A percentile compares a stretch with the other conserved stretches of the same genome.
These are phyloP conservation scores for Thecocarcelia acutangulata DNA, from an alignment of 2,888 invertebrate genomes.

Conservation along the genomic window DNA sequence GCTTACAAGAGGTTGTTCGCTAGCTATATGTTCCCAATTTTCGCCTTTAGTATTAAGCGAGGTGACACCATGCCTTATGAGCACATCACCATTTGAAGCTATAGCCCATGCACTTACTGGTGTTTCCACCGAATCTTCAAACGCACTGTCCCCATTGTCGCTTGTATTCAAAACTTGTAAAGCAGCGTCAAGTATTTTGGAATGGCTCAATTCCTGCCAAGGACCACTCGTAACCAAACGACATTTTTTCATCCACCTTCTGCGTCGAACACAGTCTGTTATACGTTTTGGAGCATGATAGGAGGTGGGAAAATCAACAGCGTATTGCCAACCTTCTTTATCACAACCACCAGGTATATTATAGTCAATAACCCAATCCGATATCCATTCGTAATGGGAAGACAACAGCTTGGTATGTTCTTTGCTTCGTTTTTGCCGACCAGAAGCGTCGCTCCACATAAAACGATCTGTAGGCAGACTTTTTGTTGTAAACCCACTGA, in stretches of 20 bases:
- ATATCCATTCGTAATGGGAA: constrained; percentile 93
- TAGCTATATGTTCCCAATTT: constrained; percentile 82
- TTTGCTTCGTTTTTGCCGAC: constrained; percentile 90
- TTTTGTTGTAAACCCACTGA: constrained; percentile 92
- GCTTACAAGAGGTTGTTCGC: constrained; percentile 89
- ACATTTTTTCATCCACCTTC: constrained; percentile 92
- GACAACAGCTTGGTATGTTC: constrained; percentile 93
- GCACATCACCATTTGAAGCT: constrained; percentile 92
- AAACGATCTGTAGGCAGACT: constrained; percentile 92
- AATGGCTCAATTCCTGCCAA: constrained; percentile 93
- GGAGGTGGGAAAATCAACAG: constrained; percentile 93
- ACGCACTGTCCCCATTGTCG: constrained; percentile 70
- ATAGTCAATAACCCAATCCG: constrained; percentile 96
- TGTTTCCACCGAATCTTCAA: constrained; percentile 78
- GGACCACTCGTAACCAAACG: constrained; percentile 92
- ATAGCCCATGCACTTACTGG: constrained; percentile 90
- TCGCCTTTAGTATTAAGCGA: constrained; percentile 87
- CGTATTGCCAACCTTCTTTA: constrained; percentile 96
- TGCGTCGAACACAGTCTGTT: constrained; percentile 92
- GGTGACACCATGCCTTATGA: constrained; percentile 90
- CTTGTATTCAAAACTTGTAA: constrained; percentile 85
- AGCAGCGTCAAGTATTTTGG: constrained; percentile 91
- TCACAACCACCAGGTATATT: constrained; percentile 94
- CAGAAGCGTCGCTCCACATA: constrained; percentile 95
- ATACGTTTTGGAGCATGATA: constrained; percentile 93